A percentile compares a stretch with the other conserved stretches of the same genome.
phyloP scores from a whole-genome alignment of 53 echinoderm and acorn worm genomes.

The Pentamera pediparva region DNA sequence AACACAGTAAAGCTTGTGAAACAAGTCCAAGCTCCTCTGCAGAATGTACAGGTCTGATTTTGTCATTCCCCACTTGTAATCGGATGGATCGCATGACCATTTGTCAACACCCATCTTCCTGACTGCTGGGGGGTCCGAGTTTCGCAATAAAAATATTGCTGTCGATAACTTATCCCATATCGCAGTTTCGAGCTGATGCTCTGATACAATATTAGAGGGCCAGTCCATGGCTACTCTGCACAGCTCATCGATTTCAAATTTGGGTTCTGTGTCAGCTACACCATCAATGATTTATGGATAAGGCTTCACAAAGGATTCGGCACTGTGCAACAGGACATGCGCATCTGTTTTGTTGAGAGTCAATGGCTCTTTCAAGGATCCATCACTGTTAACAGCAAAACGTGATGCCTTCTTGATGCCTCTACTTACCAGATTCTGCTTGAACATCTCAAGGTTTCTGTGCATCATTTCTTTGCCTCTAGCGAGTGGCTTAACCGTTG shows the following conservation, averaged over 20 bases:
- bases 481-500: not conserved
- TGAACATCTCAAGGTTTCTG: not conserved
- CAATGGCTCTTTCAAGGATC: not conserved
- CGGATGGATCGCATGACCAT: not conserved
- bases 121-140: not conserved
- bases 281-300: not conserved
- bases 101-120: not conserved
- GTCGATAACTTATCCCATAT: not conserved
- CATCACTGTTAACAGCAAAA: not conserved
- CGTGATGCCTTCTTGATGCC: not conserved
- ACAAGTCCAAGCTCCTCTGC: not conserved
- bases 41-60: not conserved
- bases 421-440: not conserved
- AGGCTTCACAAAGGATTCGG: not conserved
- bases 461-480: not conserved
- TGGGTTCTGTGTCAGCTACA: not conserved
- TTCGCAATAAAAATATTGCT: not conserved
- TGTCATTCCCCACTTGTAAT: not conserved
- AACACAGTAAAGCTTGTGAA: not conserved
- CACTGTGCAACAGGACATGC: not conserved
- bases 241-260: not conserved
- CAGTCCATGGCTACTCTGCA: not conserved
- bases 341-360: conserved; percentile 2
- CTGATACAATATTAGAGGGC: not conserved
- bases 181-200: not conserved